Evolutionary conservation across 2,113 vertebrate species (phyloP).

Genomic region (Lampris incognitus): DNA sequence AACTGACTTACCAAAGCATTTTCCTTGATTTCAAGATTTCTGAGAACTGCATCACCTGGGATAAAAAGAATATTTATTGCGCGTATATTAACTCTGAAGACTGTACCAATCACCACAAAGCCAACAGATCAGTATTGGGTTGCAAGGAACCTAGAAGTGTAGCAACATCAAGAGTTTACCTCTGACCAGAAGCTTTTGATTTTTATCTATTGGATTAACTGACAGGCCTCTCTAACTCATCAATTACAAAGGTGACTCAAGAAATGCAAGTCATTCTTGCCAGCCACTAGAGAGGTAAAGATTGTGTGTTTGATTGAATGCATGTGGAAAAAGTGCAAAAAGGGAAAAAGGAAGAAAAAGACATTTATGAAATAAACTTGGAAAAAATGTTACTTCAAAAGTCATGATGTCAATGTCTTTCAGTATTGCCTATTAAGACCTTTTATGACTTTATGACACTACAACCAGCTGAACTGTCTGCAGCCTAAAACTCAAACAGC

Average conservation of each 20-base stretch:
- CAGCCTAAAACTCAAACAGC: no score
- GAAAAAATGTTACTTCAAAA: no score
- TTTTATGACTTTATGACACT: no score
- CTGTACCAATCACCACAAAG: background rate
- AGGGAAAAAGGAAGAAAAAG: background rate
- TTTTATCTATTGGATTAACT: slow-evolving; percentile 3
- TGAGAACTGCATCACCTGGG: slow-evolving; percentile 91
- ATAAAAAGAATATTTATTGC: slow-evolving; percentile 29
- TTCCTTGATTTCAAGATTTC: slow-evolving; percentile 97
- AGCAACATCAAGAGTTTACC: background rate
- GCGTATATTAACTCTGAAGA: background rate
- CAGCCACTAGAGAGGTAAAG: background rate
- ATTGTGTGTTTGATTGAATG: background rate
- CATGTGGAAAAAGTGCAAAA: background rate
- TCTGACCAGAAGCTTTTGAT: background rate
- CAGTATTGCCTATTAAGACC: no score
- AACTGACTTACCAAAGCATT: slow-evolving; percentile 93
- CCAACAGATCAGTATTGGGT: background rate
- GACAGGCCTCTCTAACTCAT: background rate
- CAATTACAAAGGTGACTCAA: background rate
- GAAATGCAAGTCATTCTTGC: background rate
- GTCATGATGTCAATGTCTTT: no score
- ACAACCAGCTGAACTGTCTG: no score
- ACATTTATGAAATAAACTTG: no score
- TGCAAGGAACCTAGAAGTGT: background rate